Evolutionary conservation across 2,888 invertebrate genomes (phyloP).

Genomic region (Parasteatoda lunata): DNA sequence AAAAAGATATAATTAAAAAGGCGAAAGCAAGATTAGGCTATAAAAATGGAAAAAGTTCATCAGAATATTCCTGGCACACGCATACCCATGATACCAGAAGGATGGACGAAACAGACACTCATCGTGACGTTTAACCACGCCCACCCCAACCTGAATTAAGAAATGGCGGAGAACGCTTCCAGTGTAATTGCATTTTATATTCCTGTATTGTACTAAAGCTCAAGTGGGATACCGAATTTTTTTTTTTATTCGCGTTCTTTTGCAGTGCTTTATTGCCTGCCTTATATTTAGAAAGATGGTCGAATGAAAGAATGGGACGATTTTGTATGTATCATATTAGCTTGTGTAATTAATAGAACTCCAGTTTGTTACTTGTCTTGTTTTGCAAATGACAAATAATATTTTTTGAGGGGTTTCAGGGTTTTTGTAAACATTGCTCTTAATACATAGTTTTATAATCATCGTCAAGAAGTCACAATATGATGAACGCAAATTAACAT

Average conservation of each 20-base stretch:
- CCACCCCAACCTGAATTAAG: conserved; percentile 52
- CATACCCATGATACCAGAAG: conserved; percentile 7
- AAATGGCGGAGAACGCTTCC: conserved; percentile 47
- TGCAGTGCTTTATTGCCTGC: background rate
- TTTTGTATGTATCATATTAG: background rate
- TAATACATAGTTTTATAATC: too few species aligned
- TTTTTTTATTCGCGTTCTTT: conserved; percentile 4
- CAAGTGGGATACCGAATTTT: conserved; percentile 22
- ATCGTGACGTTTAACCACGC: conserved; percentile 37
- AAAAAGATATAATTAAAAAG: conserved; percentile 54
- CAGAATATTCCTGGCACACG: conserved; percentile 49
- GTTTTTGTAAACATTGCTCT: too few species aligned
- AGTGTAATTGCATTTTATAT: conserved; percentile 65
- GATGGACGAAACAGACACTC: conserved; percentile 24
- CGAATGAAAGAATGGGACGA: background rate
- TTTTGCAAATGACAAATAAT: too few species aligned
- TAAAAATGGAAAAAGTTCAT: conserved; percentile 50
- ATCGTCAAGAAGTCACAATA: too few species aligned
- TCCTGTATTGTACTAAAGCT: conserved; percentile 36
- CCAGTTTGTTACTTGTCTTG: too few species aligned
- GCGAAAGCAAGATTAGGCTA: conserved; percentile 42
- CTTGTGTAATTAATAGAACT: background rate
- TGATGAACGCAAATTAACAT: too few species aligned
- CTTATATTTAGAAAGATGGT: background rate
- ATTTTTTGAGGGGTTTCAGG: too few species aligned